A percentile compares a stretch with the other conserved stretches of the same genome.
These are phyloP conservation scores for Apamea monoglypha DNA, from an alignment of 2,888 invertebrate genomes.

Conservation along the genomic window DNA sequence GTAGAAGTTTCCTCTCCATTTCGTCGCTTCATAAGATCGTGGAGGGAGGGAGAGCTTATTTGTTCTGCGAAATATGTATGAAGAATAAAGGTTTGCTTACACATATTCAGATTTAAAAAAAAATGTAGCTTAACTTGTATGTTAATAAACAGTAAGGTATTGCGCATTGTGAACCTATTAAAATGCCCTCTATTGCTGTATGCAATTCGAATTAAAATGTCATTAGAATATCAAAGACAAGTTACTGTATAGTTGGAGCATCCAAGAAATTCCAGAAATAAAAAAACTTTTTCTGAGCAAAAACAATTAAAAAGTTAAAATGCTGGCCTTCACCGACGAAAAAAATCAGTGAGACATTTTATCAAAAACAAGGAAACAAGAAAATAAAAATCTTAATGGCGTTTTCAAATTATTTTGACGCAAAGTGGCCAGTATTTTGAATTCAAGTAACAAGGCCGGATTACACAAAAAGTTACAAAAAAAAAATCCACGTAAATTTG, in stretches of 20 bases:
- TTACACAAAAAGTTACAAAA: neutral
- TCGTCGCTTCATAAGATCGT: constrained; percentile 69
- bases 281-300: neutral
- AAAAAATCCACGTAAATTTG: constrained; percentile 16
- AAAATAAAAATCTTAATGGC: neutral
- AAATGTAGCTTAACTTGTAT: neutral
- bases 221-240: neutral
- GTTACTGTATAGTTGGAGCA: neutral
- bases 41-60: constrained; percentile 65
- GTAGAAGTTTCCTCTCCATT: constrained; percentile 74
- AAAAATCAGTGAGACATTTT: neutral
- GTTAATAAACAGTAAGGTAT: neutral
- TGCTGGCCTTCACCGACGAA: neutral
- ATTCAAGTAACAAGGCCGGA: neutral
- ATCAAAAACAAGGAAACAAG: neutral
- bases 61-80: constrained; percentile 45
- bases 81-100: constrained; percentile 43
- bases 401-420: constrained; percentile 5
- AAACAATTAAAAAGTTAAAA: neutral
- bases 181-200: neutral
- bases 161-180: neutral
- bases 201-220: neutral
- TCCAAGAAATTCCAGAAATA: neutral
- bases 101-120: neutral
- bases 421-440: neutral